Evolutionary conservation across 2,113 vertebrate genomes (phyloP).

Genomic region (Sphaerodactylus townsendi): DNA sequence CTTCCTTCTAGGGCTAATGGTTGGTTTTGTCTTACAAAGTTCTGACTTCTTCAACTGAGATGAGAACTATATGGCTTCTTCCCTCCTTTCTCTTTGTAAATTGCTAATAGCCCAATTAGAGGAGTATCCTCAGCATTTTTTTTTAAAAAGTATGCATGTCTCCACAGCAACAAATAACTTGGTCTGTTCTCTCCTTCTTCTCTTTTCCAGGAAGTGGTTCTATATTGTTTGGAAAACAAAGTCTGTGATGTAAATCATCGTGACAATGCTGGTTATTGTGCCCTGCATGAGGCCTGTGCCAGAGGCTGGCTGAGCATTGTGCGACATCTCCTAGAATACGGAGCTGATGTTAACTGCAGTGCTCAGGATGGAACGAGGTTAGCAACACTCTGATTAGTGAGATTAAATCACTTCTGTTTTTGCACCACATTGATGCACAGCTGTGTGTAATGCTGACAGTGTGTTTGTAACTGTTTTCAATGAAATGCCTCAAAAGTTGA

Average conservation of each 20-base stretch:
- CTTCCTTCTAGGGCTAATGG: accelerated
- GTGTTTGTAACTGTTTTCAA: background rate
- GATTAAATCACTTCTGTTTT: background rate
- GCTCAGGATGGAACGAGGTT: constrained; percentile 96
- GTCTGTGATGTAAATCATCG: constrained; percentile 93
- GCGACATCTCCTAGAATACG: constrained; percentile 89
- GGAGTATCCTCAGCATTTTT: background rate
- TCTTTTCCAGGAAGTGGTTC: constrained; percentile 87
- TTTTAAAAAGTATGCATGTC: background rate
- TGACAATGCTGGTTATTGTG: constrained; percentile 93
- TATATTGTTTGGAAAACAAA: constrained; percentile 91
- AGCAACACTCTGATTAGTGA: background rate
- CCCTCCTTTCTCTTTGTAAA: constrained; percentile 24
- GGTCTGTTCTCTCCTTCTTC: background rate
- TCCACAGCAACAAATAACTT: constrained; percentile 1
- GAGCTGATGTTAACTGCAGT: constrained; percentile 94
- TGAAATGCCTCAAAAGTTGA: background rate
- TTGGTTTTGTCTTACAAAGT: constrained; percentile 4
- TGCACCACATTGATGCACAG: background rate
- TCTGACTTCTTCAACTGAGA: constrained; percentile 13
- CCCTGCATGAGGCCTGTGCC: constrained; percentile 92
- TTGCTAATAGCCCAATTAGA: background rate
- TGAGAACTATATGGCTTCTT: background rate
- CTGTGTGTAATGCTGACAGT: background rate
- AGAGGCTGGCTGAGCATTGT: constrained; percentile 91